Evolutionary conservation across 2,797 vertebrate genomes (phyloP), one percentile per base, ranked within the genome.

Genomic region (Paratrypauchen microcephalus): DNA sequence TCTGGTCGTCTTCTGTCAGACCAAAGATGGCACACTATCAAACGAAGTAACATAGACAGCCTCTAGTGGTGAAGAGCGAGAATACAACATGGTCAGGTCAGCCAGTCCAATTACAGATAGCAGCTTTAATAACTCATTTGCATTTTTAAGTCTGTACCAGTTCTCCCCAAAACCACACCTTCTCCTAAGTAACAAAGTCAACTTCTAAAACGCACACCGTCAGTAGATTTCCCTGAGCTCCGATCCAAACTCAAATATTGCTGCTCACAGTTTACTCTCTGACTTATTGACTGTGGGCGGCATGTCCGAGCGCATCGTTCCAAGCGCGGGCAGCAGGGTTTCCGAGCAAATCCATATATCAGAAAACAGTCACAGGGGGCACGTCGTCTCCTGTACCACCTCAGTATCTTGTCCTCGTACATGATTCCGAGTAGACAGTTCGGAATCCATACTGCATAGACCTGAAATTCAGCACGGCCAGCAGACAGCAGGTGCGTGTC

Each of bases 381-480:
- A 50, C 58, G 61, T 65, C 62, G 71, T 68, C 69, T 74, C 69
- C 77, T 79, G 68, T 61, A 62, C 70, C 16, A 59, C 19, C 69
- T 71, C 72, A 71, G 69, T 69, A 11, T 52, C 69, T 59, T 75
- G 83, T 86, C 78, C 81, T 81, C 79, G 75, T 81, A 81, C 76
- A 56, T 79, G 82, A 84, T 70, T 87, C 80, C 74, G 77, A 76
- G 70, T 73, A 18, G 21, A 76, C 80, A 72, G 73, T 76, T 82
- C 83, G 83, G 76, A 60, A 85, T 86, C 74, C 74, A 59, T 75
- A 79, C 71, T 75, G 36, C 59, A 2, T 1, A 61, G 71, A 81
- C 64, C 65, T 72, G 72, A 81, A 76, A 82, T 77, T 80, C 79
- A 69, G 82, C 83, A 81, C 79, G 81, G 83, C 81, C 75, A 76